Conservation (phyloP, 2,113 vertebrate genomes). For the Saguinus imperator region DNA sequence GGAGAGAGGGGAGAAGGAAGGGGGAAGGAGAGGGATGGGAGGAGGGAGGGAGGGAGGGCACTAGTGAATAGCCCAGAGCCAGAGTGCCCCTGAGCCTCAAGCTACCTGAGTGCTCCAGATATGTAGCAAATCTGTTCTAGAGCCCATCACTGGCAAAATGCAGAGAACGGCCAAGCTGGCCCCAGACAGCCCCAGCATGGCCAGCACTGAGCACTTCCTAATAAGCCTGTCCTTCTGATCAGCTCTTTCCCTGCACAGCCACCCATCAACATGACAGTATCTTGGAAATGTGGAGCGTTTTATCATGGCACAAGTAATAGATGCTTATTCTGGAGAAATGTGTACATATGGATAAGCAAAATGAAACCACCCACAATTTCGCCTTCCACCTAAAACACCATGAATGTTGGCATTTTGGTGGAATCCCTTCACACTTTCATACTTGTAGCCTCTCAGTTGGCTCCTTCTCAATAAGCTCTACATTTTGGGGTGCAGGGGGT, state of each 20-base stretch:
- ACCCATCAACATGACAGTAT: background rate
- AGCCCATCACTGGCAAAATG: background rate
- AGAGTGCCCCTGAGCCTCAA: background rate
- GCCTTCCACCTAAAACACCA: background rate
- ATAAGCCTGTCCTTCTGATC: background rate
- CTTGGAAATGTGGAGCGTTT: background rate
- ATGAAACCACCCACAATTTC: background rate
- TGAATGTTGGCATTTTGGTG: background rate
- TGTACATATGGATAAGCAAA: background rate
- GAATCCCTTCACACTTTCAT: background rate
- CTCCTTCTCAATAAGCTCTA: background rate
- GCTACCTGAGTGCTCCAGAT: background rate
- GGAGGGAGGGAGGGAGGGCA: too few species aligned
- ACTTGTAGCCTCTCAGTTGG: background rate
- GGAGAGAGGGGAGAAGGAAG: too few species aligned
- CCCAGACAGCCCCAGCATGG: accelerated
- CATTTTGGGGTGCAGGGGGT: background rate
- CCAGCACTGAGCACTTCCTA: background rate
- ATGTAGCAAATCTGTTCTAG: accelerated
- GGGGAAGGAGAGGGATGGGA: too few species aligned
- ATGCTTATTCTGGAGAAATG: background rate
- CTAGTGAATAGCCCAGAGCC: background rate
- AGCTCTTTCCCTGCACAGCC: background rate
- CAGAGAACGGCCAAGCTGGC: background rate
- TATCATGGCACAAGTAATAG: background rate